These are phyloP conservation scores for Rhopalosiphum padi DNA, from an alignment of 1,140 invertebrate genomes.

Conservation along the genomic window DNA sequence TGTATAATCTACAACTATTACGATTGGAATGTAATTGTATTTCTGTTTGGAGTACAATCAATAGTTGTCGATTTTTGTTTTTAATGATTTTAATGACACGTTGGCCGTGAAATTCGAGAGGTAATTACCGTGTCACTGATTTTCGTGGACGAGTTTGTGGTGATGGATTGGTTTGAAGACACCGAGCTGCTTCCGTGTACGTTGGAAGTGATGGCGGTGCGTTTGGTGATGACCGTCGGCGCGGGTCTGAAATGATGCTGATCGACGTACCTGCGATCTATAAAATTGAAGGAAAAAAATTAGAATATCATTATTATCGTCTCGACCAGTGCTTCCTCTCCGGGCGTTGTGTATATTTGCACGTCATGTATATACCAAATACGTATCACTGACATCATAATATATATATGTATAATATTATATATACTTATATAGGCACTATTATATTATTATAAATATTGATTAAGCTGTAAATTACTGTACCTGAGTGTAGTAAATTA, in stretches of 20 bases:
- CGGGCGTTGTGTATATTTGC: not conserved
- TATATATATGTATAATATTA: too few relatives aligned
- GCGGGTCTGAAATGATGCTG: conserved; percentile 77
- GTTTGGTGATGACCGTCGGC: conserved; percentile 73
- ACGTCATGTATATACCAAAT: not conserved
- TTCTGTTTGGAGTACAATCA: not conserved
- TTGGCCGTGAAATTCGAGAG: not conserved
- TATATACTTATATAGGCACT: not conserved
- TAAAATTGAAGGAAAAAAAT: not conserved
- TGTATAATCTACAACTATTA: not conserved
- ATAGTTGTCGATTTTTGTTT: not conserved
- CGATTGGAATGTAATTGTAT: not conserved
- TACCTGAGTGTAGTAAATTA: conserved; percentile 84
- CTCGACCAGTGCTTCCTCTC: not conserved
- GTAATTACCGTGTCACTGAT: conserved; percentile 29
- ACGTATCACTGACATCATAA: not conserved
- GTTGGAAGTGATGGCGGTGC: conserved; percentile 64
- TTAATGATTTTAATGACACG: not conserved
- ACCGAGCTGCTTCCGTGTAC: conserved; percentile 46
- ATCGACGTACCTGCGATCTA: conserved; percentile 83
- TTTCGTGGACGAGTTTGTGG: not conserved
- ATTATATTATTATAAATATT: not conserved
- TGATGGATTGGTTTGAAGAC: conserved; percentile 18
- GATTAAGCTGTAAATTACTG: conserved; percentile 58
- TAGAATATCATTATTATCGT: not conserved